These are phyloP conservation scores for Drosophila leontia DNA, from an alignment of 1,140 invertebrate genomes.

Conservation along the genomic window DNA sequence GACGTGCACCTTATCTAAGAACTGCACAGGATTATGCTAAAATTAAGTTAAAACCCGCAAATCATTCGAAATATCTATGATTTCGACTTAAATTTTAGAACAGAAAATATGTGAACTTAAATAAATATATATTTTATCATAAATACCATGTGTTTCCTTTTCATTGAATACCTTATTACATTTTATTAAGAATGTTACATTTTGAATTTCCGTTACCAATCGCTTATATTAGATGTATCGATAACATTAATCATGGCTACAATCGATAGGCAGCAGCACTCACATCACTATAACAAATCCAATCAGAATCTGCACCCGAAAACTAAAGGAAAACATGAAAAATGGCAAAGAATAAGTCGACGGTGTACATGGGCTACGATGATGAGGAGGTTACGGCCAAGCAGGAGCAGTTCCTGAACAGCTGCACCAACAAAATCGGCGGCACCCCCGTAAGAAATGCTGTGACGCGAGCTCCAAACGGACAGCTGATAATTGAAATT, in stretches of 20 bases:
- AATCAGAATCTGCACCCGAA: slow-evolving; percentile 12
- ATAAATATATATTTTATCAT: slow-evolving; percentile 15
- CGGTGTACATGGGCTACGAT: slow-evolving; percentile 89
- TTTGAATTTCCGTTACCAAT: background rate
- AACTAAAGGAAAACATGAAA: slow-evolving; percentile 51
- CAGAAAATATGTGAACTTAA: background rate
- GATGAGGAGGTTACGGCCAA: slow-evolving; percentile 89
- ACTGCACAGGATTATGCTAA: background rate
- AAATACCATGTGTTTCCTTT: background rate
- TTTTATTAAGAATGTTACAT: background rate
- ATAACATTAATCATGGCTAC: background rate
- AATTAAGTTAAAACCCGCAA: background rate
- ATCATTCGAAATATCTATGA: slow-evolving; percentile 2
- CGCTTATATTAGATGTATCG: background rate
- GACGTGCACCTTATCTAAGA: background rate
- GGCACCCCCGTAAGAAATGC: slow-evolving; percentile 85
- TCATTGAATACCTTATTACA: background rate
- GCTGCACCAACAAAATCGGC: slow-evolving; percentile 90
- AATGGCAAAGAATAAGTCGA: slow-evolving; percentile 86
- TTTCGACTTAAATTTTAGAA: slow-evolving; percentile 8
- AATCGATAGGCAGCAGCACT: background rate
- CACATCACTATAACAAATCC: slow-evolving; percentile 1
- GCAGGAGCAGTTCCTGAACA: slow-evolving; percentile 87
- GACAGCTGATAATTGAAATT: slow-evolving; percentile 76
- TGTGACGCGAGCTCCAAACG: background rate